These are phyloP conservation scores for Encarsia formosa DNA, from an alignment of 2,888 invertebrate species.

Conservation along the genomic window DNA sequence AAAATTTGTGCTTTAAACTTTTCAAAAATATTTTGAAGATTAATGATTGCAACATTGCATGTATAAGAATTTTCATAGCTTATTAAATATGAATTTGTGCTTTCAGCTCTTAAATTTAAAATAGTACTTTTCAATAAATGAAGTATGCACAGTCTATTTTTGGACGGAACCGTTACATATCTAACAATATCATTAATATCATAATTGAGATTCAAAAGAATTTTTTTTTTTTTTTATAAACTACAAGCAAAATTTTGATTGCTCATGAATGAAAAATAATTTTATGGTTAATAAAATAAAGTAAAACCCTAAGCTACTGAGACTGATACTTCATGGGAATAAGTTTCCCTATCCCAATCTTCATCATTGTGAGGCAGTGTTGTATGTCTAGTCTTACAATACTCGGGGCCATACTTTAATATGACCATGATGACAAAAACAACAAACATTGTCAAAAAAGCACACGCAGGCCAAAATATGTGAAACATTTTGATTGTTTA, in stretches of 20 bases:
- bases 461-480: constrained; percentile 73
- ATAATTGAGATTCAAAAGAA: constrained; percentile 1
- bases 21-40: too few species aligned
- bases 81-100: too few species aligned
- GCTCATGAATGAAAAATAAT: too few species aligned
- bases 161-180: constrained; percentile 31
- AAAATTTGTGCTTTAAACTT: too few species aligned
- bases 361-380: constrained; percentile 62
- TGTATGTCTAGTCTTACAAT: constrained; percentile 69
- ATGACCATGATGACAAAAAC: constrained; percentile 72
- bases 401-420: constrained; percentile 68
- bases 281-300: not conserved
- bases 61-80: too few species aligned
- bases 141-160: constrained; percentile 20
- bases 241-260: too few species aligned
- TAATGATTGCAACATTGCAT: too few species aligned
- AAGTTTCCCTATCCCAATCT: constrained; percentile 65
- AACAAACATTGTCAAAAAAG: constrained; percentile 69
- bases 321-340: constrained; percentile 49
- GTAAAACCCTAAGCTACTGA: constrained; percentile 40
- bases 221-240: not conserved
- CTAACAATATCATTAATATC: constrained; percentile 6
- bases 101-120: constrained; percentile 1
- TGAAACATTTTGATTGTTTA: constrained; percentile 58
- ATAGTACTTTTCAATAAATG: constrained; percentile 5